A percentile compares a stretch with the other conserved stretches of the same genome.
Evolutionary conservation across 1,140 invertebrate genomes (phyloP).

Genomic region (Ridgeia piscesae): DNA sequence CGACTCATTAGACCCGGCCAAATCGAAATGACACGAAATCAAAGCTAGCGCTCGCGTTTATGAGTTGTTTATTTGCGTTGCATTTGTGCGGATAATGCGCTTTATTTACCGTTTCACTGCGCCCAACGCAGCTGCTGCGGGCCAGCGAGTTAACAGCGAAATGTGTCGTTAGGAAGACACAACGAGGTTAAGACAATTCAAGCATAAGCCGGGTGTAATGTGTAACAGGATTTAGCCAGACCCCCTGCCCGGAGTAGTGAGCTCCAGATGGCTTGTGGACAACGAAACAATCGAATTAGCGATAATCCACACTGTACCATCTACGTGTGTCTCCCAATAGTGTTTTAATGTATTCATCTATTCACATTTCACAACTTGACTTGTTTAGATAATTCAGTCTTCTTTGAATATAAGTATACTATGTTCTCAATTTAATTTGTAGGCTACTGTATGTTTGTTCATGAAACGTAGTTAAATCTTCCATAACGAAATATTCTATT

Average conservation of each 20-base stretch:
- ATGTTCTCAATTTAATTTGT: neutral
- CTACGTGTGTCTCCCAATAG: neutral
- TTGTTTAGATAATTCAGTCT: neutral
- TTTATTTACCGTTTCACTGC: neutral
- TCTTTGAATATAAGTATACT: neutral
- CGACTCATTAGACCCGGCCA: neutral
- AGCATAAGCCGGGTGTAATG: neutral
- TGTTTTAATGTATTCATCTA: neutral
- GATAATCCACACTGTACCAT: neutral
- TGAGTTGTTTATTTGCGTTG: constrained; percentile 5
- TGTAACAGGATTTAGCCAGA: neutral
- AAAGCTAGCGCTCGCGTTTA: neutral
- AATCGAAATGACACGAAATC: constrained; percentile 5
- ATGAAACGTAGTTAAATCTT: neutral
- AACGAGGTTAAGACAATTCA: neutral
- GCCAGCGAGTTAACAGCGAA: neutral
- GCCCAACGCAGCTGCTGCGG: neutral
- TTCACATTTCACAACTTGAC: neutral
- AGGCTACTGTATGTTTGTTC: neutral
- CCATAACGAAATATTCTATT: too few species aligned
- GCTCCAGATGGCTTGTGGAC: neutral
- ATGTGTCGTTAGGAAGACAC: neutral
- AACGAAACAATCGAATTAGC: neutral
- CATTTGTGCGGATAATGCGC: neutral
- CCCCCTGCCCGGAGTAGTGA: neutral